phyloP scores from a whole-genome alignment of 2,888 invertebrate genomes.

The Hymenopus coronatus region DNA sequence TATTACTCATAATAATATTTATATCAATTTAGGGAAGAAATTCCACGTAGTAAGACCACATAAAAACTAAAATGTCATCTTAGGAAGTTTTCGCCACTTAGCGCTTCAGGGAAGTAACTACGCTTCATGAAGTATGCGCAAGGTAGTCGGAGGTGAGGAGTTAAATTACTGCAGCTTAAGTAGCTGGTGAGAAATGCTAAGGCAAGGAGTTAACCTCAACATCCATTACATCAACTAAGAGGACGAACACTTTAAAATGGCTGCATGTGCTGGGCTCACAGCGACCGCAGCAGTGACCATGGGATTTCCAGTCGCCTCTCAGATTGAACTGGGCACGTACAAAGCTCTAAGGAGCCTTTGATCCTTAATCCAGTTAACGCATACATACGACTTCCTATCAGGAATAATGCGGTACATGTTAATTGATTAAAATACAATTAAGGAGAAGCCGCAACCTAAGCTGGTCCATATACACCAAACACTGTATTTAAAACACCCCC shows the following conservation, averaged over 20 bases:
- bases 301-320: not conserved
- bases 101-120: too few relatives aligned
- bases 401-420: not conserved
- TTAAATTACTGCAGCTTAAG: not conserved
- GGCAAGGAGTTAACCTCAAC: not conserved
- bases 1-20: too few relatives aligned
- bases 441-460: not conserved
- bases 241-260: not conserved
- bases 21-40: too few relatives aligned
- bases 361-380: not conserved
- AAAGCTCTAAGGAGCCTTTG: not conserved
- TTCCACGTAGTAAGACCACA: too few relatives aligned
- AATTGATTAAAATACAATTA: not conserved
- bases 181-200: too few relatives aligned
- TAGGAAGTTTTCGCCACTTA: too few relatives aligned
- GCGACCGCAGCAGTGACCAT: not conserved
- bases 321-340: not conserved
- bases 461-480: not conserved
- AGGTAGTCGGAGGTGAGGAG: not conserved
- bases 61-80: too few relatives aligned
- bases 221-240: not conserved
- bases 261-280: not conserved
- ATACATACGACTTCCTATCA: not conserved
- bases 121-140: too few relatives aligned
- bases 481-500: not conserved